phyloP scores from a whole-genome alignment of 2,113 vertebrate species.

The Xyrauchen texanus region DNA sequence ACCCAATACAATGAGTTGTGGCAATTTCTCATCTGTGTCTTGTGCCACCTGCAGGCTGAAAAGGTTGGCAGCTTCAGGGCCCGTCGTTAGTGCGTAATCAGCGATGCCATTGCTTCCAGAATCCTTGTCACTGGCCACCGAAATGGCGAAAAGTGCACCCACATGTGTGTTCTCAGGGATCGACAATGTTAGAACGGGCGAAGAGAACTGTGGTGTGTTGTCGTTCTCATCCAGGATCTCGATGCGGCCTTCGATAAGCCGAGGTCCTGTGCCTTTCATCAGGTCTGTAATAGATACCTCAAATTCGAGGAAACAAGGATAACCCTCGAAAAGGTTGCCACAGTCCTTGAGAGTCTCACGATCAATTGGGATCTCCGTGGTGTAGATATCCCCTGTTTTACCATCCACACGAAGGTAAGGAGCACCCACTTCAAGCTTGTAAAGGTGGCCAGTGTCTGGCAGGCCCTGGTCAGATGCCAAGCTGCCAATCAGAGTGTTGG shows the following conservation, averaged over 20 bases:
- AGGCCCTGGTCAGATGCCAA: constrained; percentile 88
- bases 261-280: constrained; percentile 79
- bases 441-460: constrained; percentile 89
- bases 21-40: constrained; percentile 89
- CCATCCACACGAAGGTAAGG: constrained; percentile 92
- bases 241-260: constrained; percentile 92
- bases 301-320: constrained; percentile 91
- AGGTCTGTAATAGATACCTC: constrained; percentile 96
- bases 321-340: constrained; percentile 82
- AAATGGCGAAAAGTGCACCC: constrained; percentile 86
- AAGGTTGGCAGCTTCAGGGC: constrained; percentile 83
- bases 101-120: constrained; percentile 86
- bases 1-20: constrained; percentile 92
- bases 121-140: constrained; percentile 87
- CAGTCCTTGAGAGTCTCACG: constrained; percentile 89
- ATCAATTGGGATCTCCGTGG: constrained; percentile 91
- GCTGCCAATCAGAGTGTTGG: constrained; percentile 91
- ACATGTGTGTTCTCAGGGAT: constrained; percentile 94
- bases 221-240: constrained; percentile 94
- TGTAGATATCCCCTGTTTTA: constrained; percentile 95
- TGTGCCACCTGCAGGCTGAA: constrained; percentile 91
- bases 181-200: constrained; percentile 86
- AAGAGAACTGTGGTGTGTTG: constrained; percentile 95
- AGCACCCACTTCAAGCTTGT: constrained; percentile 92
- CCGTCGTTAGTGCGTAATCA: constrained; percentile 85